A percentile compares a stretch with the other conserved stretches of the same genome.
phyloP scores from a whole-genome alignment of 2,797 vertebrate genomes.

The Myripristis murdjan region DNA sequence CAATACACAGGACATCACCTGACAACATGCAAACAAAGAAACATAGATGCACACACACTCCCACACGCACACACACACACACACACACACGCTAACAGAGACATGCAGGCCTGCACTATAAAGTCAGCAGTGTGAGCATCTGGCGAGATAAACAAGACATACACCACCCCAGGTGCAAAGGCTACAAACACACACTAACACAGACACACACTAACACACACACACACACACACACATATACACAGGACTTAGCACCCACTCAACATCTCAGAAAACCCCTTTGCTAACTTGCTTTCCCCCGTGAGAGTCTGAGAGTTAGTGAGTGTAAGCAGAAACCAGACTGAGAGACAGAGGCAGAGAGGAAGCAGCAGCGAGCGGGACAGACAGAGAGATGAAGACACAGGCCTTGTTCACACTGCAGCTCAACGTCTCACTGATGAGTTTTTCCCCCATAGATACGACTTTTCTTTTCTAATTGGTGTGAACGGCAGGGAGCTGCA shows the following conservation, averaged over 20 bases:
- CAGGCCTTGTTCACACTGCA: neutral
- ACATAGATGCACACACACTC: slow-evolving; percentile 39
- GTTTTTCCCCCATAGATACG: no score
- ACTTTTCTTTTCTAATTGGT: no score
- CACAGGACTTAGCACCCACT: slow-evolving; percentile 9
- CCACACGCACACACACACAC: slow-evolving; percentile 21
- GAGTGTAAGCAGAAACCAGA: slow-evolving; percentile 6
- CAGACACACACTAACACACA: no score
- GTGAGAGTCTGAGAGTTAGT: neutral
- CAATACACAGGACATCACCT: slow-evolving; percentile 61
- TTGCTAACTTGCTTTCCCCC: neutral
- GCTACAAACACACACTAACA: slow-evolving; percentile 2
- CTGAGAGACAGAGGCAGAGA: slow-evolving; percentile 1
- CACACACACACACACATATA: slow-evolving; percentile 11
- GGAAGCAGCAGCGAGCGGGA: neutral
- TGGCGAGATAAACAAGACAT: slow-evolving; percentile 50
- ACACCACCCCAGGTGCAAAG: slow-evolving; percentile 33
- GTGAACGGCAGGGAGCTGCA: no score
- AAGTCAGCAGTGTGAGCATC: slow-evolving; percentile 36
- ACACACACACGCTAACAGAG: no score
- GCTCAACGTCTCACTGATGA: no score
- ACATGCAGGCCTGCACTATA: no score
- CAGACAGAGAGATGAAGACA: neutral
- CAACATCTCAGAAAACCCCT: neutral
- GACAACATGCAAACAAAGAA: slow-evolving; percentile 47